phyloP scores from a whole-genome alignment of 2,113 vertebrate species.

The Phaetusa simplex region DNA sequence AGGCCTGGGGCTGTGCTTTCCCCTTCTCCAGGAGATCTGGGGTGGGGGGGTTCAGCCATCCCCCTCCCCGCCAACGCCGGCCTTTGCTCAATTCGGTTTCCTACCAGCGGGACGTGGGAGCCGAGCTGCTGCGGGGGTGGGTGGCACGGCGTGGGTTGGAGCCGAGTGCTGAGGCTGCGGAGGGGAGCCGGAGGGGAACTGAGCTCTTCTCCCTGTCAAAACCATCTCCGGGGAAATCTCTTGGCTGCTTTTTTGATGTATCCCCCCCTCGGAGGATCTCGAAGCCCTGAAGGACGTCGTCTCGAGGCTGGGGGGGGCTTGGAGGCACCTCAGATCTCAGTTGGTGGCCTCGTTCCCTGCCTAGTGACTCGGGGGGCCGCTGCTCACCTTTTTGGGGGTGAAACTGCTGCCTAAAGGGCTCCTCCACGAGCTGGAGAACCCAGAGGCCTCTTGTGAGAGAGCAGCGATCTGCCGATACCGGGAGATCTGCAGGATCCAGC shows the following conservation, averaged over 20 bases:
- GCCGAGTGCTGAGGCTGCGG: background rate
- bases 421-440: background rate
- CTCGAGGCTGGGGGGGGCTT: background rate
- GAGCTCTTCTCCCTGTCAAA: background rate
- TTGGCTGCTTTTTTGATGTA: background rate
- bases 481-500: background rate
- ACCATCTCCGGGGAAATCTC: background rate
- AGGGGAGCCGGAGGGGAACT: background rate
- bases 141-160: background rate
- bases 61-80: background rate
- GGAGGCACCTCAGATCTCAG: background rate
- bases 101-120: background rate
- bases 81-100: background rate
- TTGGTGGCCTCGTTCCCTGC: too few relatives aligned
- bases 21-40: background rate
- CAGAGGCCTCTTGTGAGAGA: background rate
- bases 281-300: background rate
- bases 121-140: background rate
- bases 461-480: rapidly evolving
- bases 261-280: background rate
- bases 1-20: background rate
- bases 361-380: too few relatives aligned
- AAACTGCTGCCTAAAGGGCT: background rate
- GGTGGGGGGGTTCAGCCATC: background rate
- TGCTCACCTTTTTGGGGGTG: background rate